A percentile compares a stretch with the other conserved stretches of the same genome.
phyloP scores from a whole-genome alignment of 2,113 vertebrate genomes.

The Atherinomorus stipes region DNA sequence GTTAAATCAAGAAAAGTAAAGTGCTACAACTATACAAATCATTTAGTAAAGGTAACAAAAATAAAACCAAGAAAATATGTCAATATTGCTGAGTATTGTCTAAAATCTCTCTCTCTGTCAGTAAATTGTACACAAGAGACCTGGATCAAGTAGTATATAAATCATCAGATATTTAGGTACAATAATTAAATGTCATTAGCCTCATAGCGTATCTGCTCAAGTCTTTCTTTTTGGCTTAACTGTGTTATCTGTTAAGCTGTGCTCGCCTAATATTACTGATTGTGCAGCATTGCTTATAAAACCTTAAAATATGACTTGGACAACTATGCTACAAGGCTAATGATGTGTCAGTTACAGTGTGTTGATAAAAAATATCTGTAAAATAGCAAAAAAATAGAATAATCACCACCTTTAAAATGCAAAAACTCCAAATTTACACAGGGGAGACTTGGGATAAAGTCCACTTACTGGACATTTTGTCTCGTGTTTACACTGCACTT shows the following conservation, averaged over 20 bases:
- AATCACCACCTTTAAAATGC: background rate
- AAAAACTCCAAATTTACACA: background rate
- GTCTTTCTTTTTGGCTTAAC: no score
- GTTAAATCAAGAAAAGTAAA: constrained; percentile 54
- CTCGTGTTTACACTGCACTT: background rate
- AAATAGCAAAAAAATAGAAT: background rate
- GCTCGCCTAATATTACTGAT: no score
- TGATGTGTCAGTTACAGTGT: background rate
- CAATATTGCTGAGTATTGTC: constrained; percentile 17
- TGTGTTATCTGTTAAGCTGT: no score
- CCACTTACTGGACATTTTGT: background rate
- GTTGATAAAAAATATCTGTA: background rate
- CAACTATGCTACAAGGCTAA: background rate
- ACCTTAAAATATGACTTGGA: no score
- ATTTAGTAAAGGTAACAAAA: constrained; percentile 50
- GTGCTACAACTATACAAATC: constrained; percentile 67
- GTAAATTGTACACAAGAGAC: constrained; percentile 46
- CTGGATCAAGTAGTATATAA: constrained; percentile 33
- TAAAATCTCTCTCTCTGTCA: constrained; percentile 18
- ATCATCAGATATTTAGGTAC: constrained; percentile 10
- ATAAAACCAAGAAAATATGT: constrained; percentile 50
- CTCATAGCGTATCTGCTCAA: no score
- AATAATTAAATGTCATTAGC: background rate
- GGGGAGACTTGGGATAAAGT: background rate
- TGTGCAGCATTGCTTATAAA: no score